Evolutionary conservation across 2,888 invertebrate genomes (phyloP).

Genomic region (Spisula subtruncata): DNA sequence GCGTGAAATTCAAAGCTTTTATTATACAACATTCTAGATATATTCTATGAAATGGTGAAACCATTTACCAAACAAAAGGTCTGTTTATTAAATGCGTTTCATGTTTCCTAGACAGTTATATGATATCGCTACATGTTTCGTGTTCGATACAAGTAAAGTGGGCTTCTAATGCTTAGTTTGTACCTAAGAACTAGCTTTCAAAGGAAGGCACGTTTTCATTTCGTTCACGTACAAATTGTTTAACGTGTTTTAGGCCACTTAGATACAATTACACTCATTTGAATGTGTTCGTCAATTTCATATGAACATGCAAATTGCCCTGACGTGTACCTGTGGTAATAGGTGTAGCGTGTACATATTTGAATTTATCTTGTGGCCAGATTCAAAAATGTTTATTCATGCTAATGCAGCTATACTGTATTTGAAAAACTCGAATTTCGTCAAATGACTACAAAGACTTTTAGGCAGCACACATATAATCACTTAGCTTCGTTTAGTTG

Average conservation of each 20-base stretch:
- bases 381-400: too few relatives aligned
- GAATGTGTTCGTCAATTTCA: too few relatives aligned
- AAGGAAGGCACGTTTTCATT: not conserved
- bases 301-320: too few relatives aligned
- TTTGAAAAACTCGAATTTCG: too few relatives aligned
- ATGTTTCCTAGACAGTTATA: not conserved
- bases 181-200: not conserved
- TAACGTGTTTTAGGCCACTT: not conserved
- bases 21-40: not conserved
- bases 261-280: not conserved
- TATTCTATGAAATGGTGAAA: not conserved
- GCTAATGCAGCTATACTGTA: too few relatives aligned
- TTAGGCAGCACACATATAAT: too few relatives aligned
- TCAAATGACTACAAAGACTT: too few relatives aligned
- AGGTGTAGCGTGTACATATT: too few relatives aligned
- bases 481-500: too few relatives aligned
- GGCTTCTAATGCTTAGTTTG: not conserved
- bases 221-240: not conserved
- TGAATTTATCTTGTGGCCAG: too few relatives aligned
- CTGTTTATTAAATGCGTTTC: slow-evolving; percentile 13
- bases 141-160: not conserved
- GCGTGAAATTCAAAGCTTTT: not conserved
- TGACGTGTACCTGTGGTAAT: too few relatives aligned
- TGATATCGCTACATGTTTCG: not conserved
- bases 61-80: not conserved